These are phyloP conservation scores for Chunga burmeisteri DNA, from an alignment of 2,113 vertebrate genomes.

Conservation along the genomic window DNA sequence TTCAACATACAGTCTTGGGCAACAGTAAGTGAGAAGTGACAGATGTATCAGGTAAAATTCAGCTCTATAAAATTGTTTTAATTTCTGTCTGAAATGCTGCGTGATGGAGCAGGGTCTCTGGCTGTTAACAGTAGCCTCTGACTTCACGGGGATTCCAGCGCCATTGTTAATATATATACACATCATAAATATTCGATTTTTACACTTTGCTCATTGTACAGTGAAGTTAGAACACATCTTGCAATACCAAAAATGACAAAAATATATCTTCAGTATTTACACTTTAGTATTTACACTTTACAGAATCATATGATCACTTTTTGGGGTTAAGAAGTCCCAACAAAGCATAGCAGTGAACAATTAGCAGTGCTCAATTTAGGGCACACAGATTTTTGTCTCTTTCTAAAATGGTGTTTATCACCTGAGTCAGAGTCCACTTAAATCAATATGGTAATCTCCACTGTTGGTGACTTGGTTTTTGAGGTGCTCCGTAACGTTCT, in stretches of 20 bases:
- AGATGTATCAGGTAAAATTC: background rate
- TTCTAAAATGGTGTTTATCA: background rate
- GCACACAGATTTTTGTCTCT: background rate
- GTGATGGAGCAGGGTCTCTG: background rate
- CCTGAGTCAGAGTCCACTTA: background rate
- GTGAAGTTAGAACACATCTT: background rate
- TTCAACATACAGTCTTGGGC: conserved; percentile 71
- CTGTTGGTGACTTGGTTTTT: background rate
- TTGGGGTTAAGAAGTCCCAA: background rate
- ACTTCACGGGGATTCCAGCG: background rate
- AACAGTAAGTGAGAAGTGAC: conserved; percentile 57
- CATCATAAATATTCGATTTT: background rate
- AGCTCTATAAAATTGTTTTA: background rate
- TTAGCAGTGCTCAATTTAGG: background rate
- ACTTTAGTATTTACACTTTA: background rate
- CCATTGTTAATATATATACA: background rate
- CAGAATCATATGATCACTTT: background rate
- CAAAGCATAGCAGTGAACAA: background rate
- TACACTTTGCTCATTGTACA: background rate
- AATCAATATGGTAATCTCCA: background rate
- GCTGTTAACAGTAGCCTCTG: background rate
- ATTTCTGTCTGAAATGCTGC: background rate
- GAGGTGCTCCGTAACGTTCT: background rate
- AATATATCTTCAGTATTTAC: background rate
- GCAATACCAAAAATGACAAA: background rate